phyloP scores from a whole-genome alignment of 2,113 vertebrate species.

The Pachyramphus minor region DNA sequence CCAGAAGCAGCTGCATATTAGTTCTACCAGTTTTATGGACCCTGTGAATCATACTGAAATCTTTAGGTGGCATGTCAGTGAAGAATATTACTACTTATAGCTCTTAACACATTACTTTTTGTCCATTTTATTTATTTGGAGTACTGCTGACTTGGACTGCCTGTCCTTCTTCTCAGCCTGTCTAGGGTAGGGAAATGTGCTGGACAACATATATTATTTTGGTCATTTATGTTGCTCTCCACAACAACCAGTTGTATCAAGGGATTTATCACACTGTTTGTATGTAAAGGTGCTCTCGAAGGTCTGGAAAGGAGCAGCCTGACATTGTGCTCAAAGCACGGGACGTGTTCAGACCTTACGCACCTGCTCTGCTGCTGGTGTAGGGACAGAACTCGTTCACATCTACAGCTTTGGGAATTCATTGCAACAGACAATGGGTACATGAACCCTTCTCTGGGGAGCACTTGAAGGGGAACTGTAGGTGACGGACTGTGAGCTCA shows the following conservation, averaged over 20 bases:
- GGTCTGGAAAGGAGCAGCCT: neutral
- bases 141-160: neutral
- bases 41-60: conserved; percentile 35
- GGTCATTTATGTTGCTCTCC: neutral
- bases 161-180: neutral
- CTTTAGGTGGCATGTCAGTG: neutral
- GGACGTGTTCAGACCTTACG: neutral
- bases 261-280: neutral
- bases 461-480: fast-evolving
- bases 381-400: neutral
- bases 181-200: neutral
- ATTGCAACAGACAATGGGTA: neutral
- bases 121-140: conserved; percentile 25
- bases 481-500: neutral
- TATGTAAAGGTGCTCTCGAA: neutral
- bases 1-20: neutral
- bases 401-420: neutral
- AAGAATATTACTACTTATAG: neutral
- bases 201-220: neutral
- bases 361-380: neutral
- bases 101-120: neutral
- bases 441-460: neutral
- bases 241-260: neutral
- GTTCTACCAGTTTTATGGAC: conserved; percentile 18
- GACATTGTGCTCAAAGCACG: neutral